These are phyloP conservation scores for Clarias gariepinus DNA, from an alignment of 2,113 vertebrate genomes.

Conservation along the genomic window DNA sequence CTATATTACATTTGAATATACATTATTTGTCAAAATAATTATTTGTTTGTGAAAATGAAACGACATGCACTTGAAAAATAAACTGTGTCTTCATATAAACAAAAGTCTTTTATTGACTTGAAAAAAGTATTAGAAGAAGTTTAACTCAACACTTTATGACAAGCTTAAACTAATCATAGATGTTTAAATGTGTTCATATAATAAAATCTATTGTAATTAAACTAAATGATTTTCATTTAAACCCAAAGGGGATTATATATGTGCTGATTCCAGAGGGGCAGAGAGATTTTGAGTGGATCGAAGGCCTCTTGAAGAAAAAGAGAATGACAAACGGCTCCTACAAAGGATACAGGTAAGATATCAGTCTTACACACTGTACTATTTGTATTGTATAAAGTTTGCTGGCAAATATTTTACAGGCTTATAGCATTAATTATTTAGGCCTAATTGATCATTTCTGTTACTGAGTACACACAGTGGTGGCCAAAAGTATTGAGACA, in stretches of 20 bases:
- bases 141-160: neutral
- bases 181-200: neutral
- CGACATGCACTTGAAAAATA: too few relatives aligned
- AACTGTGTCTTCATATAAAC: neutral
- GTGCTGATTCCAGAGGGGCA: conserved; percentile 72
- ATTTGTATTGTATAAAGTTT: neutral
- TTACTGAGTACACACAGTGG: too few relatives aligned
- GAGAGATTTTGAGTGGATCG: conserved; percentile 68
- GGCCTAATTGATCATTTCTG: neutral
- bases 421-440: too few relatives aligned
- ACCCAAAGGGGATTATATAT: conserved; percentile 69
- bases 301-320: conserved; percentile 59
- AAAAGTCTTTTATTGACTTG: neutral
- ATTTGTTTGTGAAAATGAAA: neutral
- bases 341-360: conserved; percentile 46
- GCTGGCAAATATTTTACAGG: neutral
- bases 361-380: neutral
- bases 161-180: neutral
- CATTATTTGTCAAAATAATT: neutral
- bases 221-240: neutral
- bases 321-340: conserved; percentile 20
- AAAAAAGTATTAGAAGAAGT: neutral
- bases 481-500: too few relatives aligned
- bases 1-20: neutral
- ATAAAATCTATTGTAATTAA: neutral